Conservation (phyloP, 2,113 vertebrate species). For the Aptenodytes forsteri region DNA sequence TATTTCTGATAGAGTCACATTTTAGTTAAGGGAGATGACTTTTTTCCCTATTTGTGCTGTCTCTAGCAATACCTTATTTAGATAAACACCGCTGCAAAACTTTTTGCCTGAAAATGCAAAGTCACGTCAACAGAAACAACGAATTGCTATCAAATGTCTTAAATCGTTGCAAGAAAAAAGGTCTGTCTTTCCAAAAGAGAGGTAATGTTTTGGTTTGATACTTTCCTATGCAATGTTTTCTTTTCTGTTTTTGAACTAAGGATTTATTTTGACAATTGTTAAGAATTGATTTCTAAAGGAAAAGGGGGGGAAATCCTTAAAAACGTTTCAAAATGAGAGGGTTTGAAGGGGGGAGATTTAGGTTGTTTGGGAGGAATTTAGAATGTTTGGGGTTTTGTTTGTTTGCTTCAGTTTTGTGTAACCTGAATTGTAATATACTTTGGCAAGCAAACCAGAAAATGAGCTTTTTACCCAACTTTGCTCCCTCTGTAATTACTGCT, state of each 20-base stretch:
- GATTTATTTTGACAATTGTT: slow-evolving; percentile 1
- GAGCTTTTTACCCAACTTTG: slow-evolving; percentile 30
- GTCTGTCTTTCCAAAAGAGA: slow-evolving; percentile 1
- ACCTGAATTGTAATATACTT: slow-evolving; percentile 2
- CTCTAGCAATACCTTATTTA: background rate
- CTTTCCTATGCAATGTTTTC: background rate
- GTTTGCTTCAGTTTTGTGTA: background rate
- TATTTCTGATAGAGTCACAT: background rate
- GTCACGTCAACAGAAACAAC: background rate
- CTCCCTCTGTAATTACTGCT: slow-evolving; percentile 23
- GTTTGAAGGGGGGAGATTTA: background rate
- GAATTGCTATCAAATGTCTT: background rate
- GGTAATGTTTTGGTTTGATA: slow-evolving; percentile 32
- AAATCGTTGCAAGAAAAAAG: background rate
- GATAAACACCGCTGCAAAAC: background rate
- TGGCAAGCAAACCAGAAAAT: slow-evolving; percentile 31
- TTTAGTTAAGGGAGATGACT: background rate
- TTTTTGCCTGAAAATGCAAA: slow-evolving; percentile 29
- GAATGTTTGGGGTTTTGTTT: background rate
- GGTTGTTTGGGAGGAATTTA: background rate
- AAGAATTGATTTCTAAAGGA: background rate
- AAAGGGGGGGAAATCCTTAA: background rate
- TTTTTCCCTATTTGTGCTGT: background rate
- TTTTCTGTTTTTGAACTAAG: background rate
- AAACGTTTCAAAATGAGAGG: background rate